phyloP scores from a whole-genome alignment of 2,113 vertebrate species.

The Onychostruthus taczanowskii region DNA sequence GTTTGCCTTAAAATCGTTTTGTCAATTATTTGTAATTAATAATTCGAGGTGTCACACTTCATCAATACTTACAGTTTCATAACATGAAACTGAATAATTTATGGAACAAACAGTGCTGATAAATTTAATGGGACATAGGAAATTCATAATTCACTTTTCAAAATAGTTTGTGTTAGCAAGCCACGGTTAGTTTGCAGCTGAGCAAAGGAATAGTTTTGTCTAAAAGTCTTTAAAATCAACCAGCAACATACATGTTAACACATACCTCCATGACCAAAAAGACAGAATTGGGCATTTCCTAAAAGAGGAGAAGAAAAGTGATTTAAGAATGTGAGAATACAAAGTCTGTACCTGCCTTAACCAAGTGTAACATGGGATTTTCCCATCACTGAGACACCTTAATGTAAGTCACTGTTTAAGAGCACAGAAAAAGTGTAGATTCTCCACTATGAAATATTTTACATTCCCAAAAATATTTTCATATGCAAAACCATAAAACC shows the following conservation, averaged over 20 bases:
- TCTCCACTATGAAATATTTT: background rate
- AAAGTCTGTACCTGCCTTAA: background rate
- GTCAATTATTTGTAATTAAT: background rate
- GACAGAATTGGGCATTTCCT: constrained; percentile 95
- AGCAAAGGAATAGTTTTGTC: background rate
- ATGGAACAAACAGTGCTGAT: background rate
- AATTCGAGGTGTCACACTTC: background rate
- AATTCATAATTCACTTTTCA: background rate
- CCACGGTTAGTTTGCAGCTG: background rate
- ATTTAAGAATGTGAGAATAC: background rate
- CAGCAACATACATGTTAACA: background rate
- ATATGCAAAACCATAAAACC: background rate
- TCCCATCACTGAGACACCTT: background rate
- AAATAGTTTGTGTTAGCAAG: background rate
- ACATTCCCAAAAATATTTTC: background rate
- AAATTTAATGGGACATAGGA: background rate
- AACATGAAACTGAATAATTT: background rate
- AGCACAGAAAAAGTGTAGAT: background rate
- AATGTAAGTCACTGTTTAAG: background rate
- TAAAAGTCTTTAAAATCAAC: constrained; percentile 20
- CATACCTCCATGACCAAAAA: constrained; percentile 97
- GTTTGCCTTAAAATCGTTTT: background rate
- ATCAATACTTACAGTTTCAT: background rate
- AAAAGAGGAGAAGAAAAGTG: constrained; percentile 60
- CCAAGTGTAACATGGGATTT: background rate